Percentiles rank a stretch among this genome's conserved stretches.
Conservation (phyloP, 92 coral and sea anemone species). For the Palythoa caribaeorum region DNA sequence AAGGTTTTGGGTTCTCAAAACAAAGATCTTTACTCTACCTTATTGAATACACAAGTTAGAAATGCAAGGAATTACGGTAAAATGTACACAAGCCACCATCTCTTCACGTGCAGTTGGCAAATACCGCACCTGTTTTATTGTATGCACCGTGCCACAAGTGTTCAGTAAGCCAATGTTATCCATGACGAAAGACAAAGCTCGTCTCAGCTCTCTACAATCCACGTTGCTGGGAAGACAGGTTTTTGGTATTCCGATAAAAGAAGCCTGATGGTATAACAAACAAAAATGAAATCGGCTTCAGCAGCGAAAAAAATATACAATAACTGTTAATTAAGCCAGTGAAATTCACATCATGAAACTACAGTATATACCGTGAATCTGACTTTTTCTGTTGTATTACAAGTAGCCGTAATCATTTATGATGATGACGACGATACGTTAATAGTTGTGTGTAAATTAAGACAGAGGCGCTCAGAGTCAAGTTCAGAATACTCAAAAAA, state of each 20-base stretch:
- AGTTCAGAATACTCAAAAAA: too few species aligned
- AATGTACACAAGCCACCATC: too few species aligned
- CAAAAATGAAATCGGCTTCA: background rate
- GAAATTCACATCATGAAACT: background rate
- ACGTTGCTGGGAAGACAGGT: slow-evolving; percentile 72
- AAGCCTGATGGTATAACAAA: background rate
- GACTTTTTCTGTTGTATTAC: too few species aligned
- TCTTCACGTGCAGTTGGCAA: background rate
- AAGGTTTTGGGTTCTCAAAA: too few species aligned
- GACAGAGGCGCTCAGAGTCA: too few species aligned
- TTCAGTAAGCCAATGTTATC: slow-evolving; percentile 88
- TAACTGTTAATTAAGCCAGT: background rate
- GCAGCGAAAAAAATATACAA: background rate
- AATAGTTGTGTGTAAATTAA: too few species aligned
- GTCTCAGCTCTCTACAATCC: slow-evolving; percentile 86
- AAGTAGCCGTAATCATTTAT: too few species aligned
- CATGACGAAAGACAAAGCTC: slow-evolving; percentile 89
- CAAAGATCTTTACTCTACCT: too few species aligned
- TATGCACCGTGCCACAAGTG: slow-evolving; percentile 80
- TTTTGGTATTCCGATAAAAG: slow-evolving; percentile 10
- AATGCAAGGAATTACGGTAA: too few species aligned
- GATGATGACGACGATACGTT: too few species aligned
- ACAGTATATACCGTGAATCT: too few species aligned
- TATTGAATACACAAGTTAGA: too few species aligned
- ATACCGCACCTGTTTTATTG: slow-evolving; percentile 75